These are phyloP conservation scores for Platyscapa corneri DNA, from an alignment of 1,140 invertebrate genomes.

Conservation along the genomic window DNA sequence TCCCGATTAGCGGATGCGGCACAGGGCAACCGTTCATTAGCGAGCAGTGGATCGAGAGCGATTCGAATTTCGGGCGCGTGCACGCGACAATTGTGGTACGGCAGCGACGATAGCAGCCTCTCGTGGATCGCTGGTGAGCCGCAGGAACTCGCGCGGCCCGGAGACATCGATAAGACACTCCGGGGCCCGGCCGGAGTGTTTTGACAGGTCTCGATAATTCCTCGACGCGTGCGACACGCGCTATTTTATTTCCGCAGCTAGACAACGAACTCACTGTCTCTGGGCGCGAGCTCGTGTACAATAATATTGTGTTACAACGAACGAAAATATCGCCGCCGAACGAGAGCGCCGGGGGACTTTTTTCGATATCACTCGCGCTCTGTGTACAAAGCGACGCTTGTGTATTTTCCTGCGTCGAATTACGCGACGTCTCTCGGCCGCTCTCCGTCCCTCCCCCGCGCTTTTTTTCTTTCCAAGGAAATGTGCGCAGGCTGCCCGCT, in stretches of 20 bases:
- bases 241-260: constrained; percentile 18
- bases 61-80: neutral
- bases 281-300: neutral
- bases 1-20: neutral
- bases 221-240: constrained; percentile 33
- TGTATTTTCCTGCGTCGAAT: neutral
- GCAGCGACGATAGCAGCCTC: neutral
- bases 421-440: neutral
- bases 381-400: constrained; percentile 14
- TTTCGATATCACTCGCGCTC: constrained; percentile 2
- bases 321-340: constrained; percentile 31
- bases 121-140: too few species aligned
- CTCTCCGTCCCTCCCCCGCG: neutral
- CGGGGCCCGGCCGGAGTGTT: constrained; percentile 47
- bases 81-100: neutral
- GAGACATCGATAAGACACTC: constrained; percentile 54
- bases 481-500: neutral
- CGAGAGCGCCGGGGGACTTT: neutral
- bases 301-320: constrained; percentile 29
- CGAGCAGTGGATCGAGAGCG: neutral
- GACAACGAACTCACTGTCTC: constrained; percentile 41
- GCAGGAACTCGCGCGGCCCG: too few species aligned
- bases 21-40: constrained; percentile 4
- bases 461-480: neutral
- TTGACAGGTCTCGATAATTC: constrained; percentile 60